phyloP scores from a whole-genome alignment of 2,113 vertebrate genomes.

The Elgaria multicarinata region DNA sequence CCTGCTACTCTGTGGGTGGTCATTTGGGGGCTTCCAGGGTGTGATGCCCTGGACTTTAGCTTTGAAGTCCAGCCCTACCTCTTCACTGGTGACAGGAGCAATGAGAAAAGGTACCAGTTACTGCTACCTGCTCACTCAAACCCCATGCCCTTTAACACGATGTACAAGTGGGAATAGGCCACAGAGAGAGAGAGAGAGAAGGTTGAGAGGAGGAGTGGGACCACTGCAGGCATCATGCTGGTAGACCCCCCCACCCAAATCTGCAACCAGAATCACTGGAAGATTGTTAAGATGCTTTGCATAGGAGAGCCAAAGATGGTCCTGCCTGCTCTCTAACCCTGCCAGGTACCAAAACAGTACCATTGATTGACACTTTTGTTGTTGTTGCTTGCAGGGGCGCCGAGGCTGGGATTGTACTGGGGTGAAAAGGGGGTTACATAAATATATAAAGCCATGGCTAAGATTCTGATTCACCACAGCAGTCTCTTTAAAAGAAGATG shows the following conservation, averaged over 20 bases:
- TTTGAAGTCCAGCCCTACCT: too few species aligned
- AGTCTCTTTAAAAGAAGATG: neutral
- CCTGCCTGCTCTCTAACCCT: neutral
- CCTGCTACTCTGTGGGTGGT: too few species aligned
- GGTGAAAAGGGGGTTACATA: neutral
- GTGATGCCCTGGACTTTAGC: too few species aligned
- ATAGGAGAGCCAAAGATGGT: neutral
- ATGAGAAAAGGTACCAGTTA: neutral
- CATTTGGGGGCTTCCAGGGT: too few species aligned
- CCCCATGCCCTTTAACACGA: neutral
- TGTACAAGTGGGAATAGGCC: neutral
- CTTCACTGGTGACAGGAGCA: neutral
- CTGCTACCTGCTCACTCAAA: neutral
- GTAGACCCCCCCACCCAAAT: neutral
- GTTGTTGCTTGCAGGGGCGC: neutral
- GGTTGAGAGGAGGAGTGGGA: neutral
- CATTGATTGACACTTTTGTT: neutral
- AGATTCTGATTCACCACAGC: neutral
- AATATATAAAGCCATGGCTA: neutral
- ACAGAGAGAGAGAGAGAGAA: neutral
- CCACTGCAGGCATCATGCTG: neutral
- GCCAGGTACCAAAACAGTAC: neutral
- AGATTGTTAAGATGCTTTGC: neutral
- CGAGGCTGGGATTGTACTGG: neutral
- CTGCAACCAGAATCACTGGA: neutral